Evolutionary conservation across 2,888 invertebrate genomes (phyloP).

Genomic region (Agriopis aurantiaria): DNA sequence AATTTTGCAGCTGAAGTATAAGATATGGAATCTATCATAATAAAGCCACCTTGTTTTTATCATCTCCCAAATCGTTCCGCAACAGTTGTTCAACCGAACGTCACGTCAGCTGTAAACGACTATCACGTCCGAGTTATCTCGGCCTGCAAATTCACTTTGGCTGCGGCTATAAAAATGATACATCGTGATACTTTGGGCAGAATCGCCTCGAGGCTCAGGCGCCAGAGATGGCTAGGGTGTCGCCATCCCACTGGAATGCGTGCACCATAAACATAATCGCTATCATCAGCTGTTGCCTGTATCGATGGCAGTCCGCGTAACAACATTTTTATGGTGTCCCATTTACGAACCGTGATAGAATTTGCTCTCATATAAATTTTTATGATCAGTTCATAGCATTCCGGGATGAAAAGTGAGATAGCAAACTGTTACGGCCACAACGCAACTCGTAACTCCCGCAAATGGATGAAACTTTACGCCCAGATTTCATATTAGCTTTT

Average conservation of each 20-base stretch:
- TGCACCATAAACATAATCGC: conserved; percentile 78
- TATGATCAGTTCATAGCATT: conserved; percentile 61
- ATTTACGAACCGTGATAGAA: conserved; percentile 72
- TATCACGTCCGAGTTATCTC: conserved; percentile 80
- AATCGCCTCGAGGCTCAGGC: conserved; percentile 70
- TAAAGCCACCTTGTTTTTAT: conserved; percentile 23
- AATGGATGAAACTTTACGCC: conserved; percentile 36
- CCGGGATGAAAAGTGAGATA: conserved; percentile 54
- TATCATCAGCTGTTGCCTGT: conserved; percentile 74
- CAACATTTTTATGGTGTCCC: conserved; percentile 67
- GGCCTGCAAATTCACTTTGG: conserved; percentile 82
- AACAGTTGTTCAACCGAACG: conserved; percentile 46
- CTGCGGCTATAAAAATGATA: conserved; percentile 81
- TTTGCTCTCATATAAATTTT: conserved; percentile 71
- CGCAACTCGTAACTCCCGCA: conserved; percentile 34
- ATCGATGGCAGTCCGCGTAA: conserved; percentile 64
- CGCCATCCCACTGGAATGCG: conserved; percentile 62
- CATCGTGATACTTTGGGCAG: conserved; percentile 69
- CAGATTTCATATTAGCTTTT: conserved; percentile 42
- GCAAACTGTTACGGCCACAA: conserved; percentile 40
- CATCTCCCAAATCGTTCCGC: conserved; percentile 34
- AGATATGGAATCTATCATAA: conserved; percentile 5
- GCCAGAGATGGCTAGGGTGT: conserved; percentile 60
- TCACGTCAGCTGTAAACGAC: conserved; percentile 69
- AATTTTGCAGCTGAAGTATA: neutral